Conservation (phyloP, 2,888 invertebrate genomes). For the Diplolepis rosae region DNA sequence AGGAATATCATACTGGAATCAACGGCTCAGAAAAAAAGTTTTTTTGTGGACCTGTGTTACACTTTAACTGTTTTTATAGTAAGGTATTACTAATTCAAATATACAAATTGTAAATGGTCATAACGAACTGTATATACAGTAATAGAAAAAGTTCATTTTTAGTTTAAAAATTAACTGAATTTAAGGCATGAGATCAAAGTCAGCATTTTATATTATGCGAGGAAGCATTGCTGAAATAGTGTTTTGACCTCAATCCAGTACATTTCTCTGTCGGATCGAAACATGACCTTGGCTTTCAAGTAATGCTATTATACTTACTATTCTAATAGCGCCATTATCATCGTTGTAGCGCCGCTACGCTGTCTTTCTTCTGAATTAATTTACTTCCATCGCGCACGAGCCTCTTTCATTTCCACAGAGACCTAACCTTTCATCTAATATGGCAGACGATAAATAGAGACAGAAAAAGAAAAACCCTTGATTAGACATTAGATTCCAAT, state of each 20-base stretch:
- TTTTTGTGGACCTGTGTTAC: no score
- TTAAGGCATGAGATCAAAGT: no score
- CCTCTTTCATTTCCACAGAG: not conserved
- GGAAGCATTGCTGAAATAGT: not conserved
- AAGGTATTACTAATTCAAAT: no score
- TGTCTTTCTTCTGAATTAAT: constrained; percentile 4
- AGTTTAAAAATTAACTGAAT: no score
- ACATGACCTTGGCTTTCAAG: constrained; percentile 7
- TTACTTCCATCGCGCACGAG: constrained; percentile 6
- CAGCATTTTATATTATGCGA: no score
- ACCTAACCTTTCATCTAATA: not conserved
- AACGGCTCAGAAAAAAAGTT: no score
- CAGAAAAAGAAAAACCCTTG: not conserved
- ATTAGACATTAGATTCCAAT: not conserved
- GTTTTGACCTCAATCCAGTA: not conserved
- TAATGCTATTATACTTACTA: not conserved
- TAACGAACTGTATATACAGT: no score
- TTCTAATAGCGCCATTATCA: not conserved
- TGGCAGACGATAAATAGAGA: not conserved
- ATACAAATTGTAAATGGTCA: no score
- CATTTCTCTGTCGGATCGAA: constrained; percentile 17
- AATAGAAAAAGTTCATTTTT: no score
- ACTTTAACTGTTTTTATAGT: no score
- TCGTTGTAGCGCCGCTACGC: not conserved
- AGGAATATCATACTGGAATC: no score